These are phyloP conservation scores for Ara ararauna DNA, from an alignment of 2,797 vertebrate genomes.

Conservation along the genomic window DNA sequence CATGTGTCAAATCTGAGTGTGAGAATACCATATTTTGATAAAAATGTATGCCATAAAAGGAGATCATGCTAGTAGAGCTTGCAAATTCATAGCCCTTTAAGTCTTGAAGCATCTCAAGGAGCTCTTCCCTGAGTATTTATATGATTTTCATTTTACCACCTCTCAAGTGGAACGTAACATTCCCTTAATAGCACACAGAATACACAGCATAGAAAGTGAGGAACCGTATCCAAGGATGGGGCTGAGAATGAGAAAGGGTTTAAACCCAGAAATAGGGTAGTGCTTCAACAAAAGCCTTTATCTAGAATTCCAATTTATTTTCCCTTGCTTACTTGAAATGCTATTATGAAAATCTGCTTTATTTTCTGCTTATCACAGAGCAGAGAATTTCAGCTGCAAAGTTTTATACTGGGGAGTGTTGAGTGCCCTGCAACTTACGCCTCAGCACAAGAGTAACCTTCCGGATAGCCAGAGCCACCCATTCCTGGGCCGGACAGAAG, in stretches of 20 bases:
- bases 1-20: neutral
- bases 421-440: neutral
- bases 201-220: neutral
- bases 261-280: neutral
- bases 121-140: neutral
- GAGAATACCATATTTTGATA: constrained; percentile 15
- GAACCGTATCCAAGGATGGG: neutral
- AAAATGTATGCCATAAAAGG: neutral
- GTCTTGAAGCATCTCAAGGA: neutral
- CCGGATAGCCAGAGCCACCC: neutral
- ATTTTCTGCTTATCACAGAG: neutral
- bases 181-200: constrained; percentile 21
- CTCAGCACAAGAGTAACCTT: neutral
- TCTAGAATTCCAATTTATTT: neutral
- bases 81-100: constrained; percentile 14
- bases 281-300: neutral
- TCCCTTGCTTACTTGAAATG: neutral
- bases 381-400: neutral
- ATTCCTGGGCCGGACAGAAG: neutral
- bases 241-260: neutral
- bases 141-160: neutral
- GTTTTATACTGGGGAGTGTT: neutral
- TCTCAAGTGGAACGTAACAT: constrained; percentile 11
- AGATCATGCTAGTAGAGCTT: neutral
- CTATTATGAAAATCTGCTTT: neutral